phyloP scores from a whole-genome alignment of 2,888 invertebrate genomes.

The Pristionchus entomophagus region DNA sequence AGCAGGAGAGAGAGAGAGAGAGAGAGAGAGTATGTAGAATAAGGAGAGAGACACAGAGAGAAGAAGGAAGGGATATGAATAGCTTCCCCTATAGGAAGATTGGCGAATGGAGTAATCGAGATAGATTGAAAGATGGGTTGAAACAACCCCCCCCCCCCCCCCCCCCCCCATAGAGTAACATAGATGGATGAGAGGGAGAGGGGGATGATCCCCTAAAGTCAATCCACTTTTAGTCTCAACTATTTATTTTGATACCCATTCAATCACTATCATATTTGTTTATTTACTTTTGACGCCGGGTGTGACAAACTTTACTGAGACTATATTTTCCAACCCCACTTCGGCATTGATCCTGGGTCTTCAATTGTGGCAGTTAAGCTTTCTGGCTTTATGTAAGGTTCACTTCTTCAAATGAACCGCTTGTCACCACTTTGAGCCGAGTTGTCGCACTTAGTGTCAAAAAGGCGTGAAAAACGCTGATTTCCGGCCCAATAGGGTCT shows the following conservation, averaged over 20 bases:
- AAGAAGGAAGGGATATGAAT: conserved; percentile 32
- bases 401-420: no score
- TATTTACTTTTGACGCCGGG: no score
- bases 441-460: no score
- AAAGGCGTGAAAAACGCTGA: no score
- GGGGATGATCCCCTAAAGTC: neutral
- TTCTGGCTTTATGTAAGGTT: no score
- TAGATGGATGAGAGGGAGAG: neutral
- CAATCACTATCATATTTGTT: neutral
- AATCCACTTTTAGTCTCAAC: neutral
- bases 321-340: no score
- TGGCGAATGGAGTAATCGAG: neutral
- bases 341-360: no score
- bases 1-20: neutral
- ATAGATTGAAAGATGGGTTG: neutral
- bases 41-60: neutral
- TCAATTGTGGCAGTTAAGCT: no score
- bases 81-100: neutral
- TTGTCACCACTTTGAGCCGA: no score
- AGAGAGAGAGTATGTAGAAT: conserved; percentile 32
- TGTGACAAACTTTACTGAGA: no score
- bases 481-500: no score
- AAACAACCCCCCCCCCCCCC: neutral
- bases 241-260: neutral
- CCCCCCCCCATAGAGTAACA: no score